A percentile compares a stretch with the other conserved stretches of the same genome.
phyloP scores from a whole-genome alignment of 30 jellyfish, hydroid and myxozoan genomes.

The Chironex yamaguchii region DNA sequence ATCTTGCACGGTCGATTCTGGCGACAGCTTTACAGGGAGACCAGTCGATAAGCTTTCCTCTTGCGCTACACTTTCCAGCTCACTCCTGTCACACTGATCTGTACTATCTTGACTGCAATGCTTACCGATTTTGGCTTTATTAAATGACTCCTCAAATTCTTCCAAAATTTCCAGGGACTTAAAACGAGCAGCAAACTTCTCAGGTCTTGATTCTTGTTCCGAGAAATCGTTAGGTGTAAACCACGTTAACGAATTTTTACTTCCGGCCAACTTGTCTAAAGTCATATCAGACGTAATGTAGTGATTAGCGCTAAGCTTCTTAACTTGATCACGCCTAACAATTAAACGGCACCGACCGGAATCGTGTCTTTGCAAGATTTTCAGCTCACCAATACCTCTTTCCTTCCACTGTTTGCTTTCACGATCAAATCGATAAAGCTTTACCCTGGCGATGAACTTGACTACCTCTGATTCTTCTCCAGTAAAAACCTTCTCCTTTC shows the following conservation, averaged over 20 bases:
- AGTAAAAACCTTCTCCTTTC: constrained; percentile 38
- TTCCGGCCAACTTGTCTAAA: constrained; percentile 52
- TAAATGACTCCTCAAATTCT: constrained; percentile 57
- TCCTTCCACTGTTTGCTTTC: constrained; percentile 80
- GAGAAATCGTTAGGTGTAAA: constrained; percentile 65
- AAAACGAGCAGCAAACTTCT: constrained; percentile 68
- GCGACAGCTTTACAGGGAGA: no score
- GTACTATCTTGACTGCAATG: no score
- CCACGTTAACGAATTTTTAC: constrained; percentile 57
- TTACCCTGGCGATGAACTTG: constrained; percentile 55
- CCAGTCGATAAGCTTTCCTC: no score
- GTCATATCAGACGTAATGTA: constrained; percentile 56
- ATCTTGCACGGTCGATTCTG: neutral
- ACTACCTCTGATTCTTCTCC: constrained; percentile 73
- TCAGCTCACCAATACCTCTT: constrained; percentile 81
- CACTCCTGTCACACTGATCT: neutral
- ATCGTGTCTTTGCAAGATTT: constrained; percentile 40
- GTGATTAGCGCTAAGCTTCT: constrained; percentile 73
- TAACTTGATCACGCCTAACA: constrained; percentile 71
- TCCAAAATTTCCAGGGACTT: constrained; percentile 51
- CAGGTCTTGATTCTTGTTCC: constrained; percentile 69
- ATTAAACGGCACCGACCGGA: constrained; percentile 64
- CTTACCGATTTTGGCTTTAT: no score
- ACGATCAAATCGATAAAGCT: constrained; percentile 71
- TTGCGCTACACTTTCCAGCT: no score